Base-by-base conservation (phyloP, 2,888 invertebrate species). In the Mycalesis mineus region DNA sequence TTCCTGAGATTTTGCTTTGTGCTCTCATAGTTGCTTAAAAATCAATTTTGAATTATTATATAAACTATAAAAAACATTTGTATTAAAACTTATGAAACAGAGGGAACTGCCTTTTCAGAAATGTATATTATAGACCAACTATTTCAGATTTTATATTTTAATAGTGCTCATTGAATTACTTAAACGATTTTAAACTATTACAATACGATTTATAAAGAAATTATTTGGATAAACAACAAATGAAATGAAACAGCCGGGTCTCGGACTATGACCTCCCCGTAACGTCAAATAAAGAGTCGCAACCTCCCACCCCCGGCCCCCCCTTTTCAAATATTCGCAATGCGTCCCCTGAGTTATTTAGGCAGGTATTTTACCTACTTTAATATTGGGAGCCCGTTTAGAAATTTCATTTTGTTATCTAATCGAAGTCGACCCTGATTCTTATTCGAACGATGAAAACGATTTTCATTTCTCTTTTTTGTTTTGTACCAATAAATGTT, bases 401-500 rank as follows among this genome's bases (percentile, higher is more conserved):
- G 72, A 74, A 47, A 74, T 73, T 73, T 72, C 70, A 71, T 70
- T 68, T 71, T 69, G 70, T 68, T 72, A 72, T 71, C 68, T 66
- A 64, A 61, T 64, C 65, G 65, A 69, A 66, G 62, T 54, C 63
- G 63, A 61, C 62, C 64, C 62, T 62, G 65, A 65, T 62, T 62
- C 63, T 31, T 33, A 54, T 47, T 54, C 36, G 39, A 44, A 55
- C 50, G 57, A 51, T 37, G 62, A 62, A 47, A 61, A 55, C 39
- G 40, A 57, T 58, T 60, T 60, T 56, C 39, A 57, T 39, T 39
- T 36, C 22, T 7, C 11, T 50, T 53, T 50, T 36, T 50, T 53
- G 45, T 36, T 37, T 51, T 40, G 40, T 31, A 40, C 13, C 39
- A 51, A 51, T 51, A 40, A 51, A 51, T 40, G 11, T 40, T 47